Evolutionary conservation across 2,888 invertebrate genomes (phyloP), one percentile per base, ranked within the genome.

Genomic region (Oegoconia quadripuncta): DNA sequence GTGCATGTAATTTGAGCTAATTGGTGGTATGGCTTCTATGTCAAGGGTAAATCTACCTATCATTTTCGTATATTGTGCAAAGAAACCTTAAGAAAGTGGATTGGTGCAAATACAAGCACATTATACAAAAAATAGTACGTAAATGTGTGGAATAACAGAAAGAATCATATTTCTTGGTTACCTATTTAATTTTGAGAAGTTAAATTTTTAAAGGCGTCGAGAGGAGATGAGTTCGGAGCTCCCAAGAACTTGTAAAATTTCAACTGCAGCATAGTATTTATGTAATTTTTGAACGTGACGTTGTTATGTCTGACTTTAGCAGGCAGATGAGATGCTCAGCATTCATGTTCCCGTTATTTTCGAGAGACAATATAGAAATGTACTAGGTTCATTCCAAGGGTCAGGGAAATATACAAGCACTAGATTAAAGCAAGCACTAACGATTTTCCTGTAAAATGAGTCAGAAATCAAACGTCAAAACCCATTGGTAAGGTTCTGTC

Each of bases 401-500:
- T 16, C 17, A 34, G 25, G 11, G 22, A 14, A 41, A 27, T 34
- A 34, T 9, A 9, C 28, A 17, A 52, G 43, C 45, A 46, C 50
- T 48, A 55, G 51, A 55, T 48, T 42, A 44, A 46, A 52, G 54
- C 51, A 51, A 49, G 42, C 40, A 43, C 13, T 27, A 22, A 8
- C 17, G 23, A 27, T 11, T 3, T 34, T 68, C 60, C 64, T 70
- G 53, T 46, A 65, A 73, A 76, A 76, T 83, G 83, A 83, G 65
- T 84, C 83, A 83, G 78, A 73, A 71, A 67, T 59, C 57, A 78
- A 78, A 83, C 67, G 84, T 83, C 84, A 84, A 83, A 78, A 67
- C 63, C 67, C 67, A 60, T 64, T 55, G 55, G 59, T 15, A 38
- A 55, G n/a, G 64, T 66, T 61, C 72, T 83, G 81, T 83, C 84